Evolutionary conservation across 2,797 vertebrate species (phyloP).

Genomic region (Taeniopygia guttata): DNA sequence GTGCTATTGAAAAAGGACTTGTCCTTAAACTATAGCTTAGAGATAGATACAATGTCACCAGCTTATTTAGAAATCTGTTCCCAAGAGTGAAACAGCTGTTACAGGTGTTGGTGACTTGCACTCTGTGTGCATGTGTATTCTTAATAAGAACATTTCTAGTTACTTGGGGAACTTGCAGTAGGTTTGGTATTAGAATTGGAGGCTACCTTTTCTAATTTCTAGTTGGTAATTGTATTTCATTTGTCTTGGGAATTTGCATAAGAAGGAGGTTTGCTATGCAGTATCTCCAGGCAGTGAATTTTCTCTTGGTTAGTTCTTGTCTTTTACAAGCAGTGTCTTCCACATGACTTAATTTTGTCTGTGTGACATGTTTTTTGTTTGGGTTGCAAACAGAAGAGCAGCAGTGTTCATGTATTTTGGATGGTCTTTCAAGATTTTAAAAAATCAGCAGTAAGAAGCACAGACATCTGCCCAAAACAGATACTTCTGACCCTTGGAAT

Average conservation of each 20-base stretch:
- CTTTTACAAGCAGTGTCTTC: background rate
- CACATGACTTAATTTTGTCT: background rate
- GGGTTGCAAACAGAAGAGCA: background rate
- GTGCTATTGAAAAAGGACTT: slow-evolving; percentile 63
- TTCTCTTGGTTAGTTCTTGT: background rate
- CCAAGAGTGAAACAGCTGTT: background rate
- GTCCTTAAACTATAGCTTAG: background rate
- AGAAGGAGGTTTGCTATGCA: background rate
- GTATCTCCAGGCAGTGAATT: background rate
- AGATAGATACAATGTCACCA: slow-evolving; percentile 39
- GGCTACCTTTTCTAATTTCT: background rate
- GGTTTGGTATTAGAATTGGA: background rate
- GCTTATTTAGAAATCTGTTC: background rate
- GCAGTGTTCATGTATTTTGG: background rate
- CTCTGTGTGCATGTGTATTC: background rate
- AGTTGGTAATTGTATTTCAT: background rate
- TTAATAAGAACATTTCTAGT: background rate
- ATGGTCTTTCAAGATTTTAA: background rate
- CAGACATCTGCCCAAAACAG: background rate
- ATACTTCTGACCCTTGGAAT: background rate
- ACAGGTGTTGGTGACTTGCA: background rate
- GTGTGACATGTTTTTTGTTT: fast-evolving
- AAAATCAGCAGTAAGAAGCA: background rate
- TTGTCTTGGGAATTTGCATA: background rate
- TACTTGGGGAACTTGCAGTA: background rate